Conservation (phyloP, 1,140 invertebrate genomes). For the Saccostrea echinata region DNA sequence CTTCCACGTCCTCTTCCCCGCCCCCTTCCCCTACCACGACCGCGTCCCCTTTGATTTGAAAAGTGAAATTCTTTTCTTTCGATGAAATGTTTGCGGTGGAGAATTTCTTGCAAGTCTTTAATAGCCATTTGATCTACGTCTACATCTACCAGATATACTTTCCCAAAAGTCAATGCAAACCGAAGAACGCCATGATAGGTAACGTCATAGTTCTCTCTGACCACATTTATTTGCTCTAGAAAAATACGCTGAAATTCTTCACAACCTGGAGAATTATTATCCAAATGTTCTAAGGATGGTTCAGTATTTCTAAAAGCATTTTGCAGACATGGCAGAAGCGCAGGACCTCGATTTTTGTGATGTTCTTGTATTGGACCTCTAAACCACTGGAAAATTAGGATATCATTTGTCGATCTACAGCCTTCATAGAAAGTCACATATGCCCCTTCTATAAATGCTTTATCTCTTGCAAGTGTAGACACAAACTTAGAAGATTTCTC, state of each 20-base stretch:
- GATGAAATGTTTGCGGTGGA: background rate
- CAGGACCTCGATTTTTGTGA: background rate
- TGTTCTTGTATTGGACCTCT: background rate
- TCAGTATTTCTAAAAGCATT: background rate
- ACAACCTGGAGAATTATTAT: background rate
- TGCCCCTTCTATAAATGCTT: conserved; percentile 39
- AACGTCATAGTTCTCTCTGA: conserved; percentile 38
- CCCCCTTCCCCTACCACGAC: conserved; percentile 2
- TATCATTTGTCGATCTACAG: background rate
- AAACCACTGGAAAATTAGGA: background rate
- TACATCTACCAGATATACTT: conserved; percentile 28
- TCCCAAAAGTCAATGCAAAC: conserved; percentile 36
- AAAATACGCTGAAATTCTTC: conserved; percentile 31
- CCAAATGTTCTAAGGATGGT: background rate
- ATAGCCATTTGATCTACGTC: conserved; percentile 2
- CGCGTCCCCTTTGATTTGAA: background rate
- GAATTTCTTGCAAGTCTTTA: conserved; percentile 17
- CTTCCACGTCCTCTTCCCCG: background rate
- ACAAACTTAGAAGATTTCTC: conserved; percentile 45
- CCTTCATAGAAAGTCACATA: conserved; percentile 31
- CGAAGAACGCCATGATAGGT: conserved; percentile 36
- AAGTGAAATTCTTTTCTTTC: conserved; percentile 1
- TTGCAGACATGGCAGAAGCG: background rate
- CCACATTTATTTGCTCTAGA: conserved; percentile 14
- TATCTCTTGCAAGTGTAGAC: conserved; percentile 1